Base-by-base conservation (phyloP, 2,113 vertebrate species). In the Hippopotamus amphibius region DNA sequence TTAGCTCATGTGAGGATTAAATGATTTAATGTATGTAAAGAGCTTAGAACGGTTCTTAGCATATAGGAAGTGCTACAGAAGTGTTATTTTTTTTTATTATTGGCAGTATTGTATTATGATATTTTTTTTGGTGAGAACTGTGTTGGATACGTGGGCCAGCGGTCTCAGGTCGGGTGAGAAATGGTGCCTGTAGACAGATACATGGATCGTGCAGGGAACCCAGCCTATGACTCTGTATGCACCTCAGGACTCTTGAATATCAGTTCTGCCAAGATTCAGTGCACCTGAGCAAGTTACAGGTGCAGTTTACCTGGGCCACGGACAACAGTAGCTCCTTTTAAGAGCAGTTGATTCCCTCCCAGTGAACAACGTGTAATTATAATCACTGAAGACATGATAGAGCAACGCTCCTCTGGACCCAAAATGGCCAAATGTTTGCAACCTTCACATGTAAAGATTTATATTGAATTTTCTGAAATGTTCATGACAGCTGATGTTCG, bases 1-100 rank as follows among this genome's bases (percentile, higher is more conserved):
- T 93, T 76, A 86, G 77, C 21, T 92, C 48, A 57, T 68, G 55
- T 74, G 53, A 97, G 43, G 19, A 41, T 89, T 65, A 88, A 82
- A 93, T 97, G 7, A 89, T 37, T 93, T 80, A 69, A 88, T 43
- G 55, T 66, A 46, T 37, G 17, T 83, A 72, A 95, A 88, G n/a
- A 90, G 5, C 28, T 76, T 86, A 94, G 10, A 92, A 85, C 57
- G 46, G 24, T 86, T 61, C 30, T 87, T 80, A 41, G 30, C 63
- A 71, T 80, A 74, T 4, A 82, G 66, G 79, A 91, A 85, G 16
- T 72, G 43, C 41, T 86, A 22, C 30, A 33, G 28, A 83, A 74
- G 0, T 74, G 85, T 87, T 76, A 50, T 84, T 72, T 76, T 30
- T 69, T 50, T 77, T 86, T 61, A 65, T 80, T 96, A 81, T 93